Evolutionary conservation across 2,113 vertebrate genomes (phyloP).

Genomic region (Sorex araneus): DNA sequence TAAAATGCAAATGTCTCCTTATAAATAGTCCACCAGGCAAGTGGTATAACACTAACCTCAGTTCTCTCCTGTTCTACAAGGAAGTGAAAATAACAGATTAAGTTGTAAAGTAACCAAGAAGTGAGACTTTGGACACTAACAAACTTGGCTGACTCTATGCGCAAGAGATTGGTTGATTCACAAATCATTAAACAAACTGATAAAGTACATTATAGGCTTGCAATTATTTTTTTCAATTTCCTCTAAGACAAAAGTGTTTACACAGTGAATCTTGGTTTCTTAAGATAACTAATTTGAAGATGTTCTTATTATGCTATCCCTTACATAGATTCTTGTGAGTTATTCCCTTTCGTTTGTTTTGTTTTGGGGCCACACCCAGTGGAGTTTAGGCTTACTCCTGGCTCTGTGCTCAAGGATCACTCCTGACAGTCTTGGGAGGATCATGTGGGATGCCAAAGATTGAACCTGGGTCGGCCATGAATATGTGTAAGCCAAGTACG

Average conservation of each 20-base stretch:
- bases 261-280: slow-evolving; percentile 29
- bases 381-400: too few species aligned
- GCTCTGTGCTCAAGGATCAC: too few species aligned
- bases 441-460: too few species aligned
- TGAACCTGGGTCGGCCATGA: too few species aligned
- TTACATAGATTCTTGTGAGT: not conserved
- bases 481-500: too few species aligned
- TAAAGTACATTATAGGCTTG: slow-evolving; percentile 8
- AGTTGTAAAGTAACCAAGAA: not conserved
- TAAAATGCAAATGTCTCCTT: not conserved
- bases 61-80: not conserved
- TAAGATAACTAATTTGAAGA: slow-evolving; percentile 33
- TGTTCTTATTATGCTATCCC: not conserved
- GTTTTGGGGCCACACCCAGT: too few species aligned
- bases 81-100: too few species aligned
- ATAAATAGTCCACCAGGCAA: not conserved
- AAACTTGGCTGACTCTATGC: not conserved
- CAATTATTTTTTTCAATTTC: slow-evolving; percentile 21
- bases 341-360: not conserved
- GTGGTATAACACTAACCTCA: not conserved
- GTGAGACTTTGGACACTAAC: not conserved
- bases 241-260: slow-evolving; percentile 31
- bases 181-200: slow-evolving; percentile 19
- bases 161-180: not conserved
- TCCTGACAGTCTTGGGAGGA: too few species aligned